Conservation (phyloP, 1,140 invertebrate species). For the Lerema accius region DNA sequence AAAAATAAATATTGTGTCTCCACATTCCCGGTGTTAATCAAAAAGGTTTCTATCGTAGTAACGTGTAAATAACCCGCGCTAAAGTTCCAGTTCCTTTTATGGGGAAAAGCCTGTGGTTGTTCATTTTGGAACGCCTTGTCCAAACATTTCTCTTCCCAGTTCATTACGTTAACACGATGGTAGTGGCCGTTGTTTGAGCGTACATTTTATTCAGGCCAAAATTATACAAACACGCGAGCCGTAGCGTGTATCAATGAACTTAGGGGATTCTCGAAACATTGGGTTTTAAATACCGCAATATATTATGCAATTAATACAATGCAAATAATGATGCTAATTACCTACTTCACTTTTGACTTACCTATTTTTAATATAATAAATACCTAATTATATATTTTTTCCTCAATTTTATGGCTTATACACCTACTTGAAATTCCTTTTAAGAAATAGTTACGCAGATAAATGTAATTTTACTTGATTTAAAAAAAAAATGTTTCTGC, state of each 20-base stretch:
- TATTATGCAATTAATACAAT: too few species aligned
- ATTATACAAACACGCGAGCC: conserved; percentile 21
- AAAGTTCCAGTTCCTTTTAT: conserved; percentile 33
- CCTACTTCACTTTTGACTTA: too few species aligned
- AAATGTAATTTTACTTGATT: too few species aligned
- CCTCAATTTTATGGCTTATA: too few species aligned
- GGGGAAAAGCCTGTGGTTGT: conserved; percentile 45
- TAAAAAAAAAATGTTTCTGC: too few species aligned
- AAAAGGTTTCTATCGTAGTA: conserved; percentile 26
- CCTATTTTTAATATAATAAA: too few species aligned
- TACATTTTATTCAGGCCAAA: conserved; percentile 44
- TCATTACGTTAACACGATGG: conserved; percentile 50
- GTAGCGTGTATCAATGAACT: conserved; percentile 9
- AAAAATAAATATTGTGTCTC: conserved; percentile 24
- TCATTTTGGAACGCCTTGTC: conserved; percentile 59
- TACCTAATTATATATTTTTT: too few species aligned
- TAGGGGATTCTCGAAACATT: not conserved
- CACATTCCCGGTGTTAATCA: conserved; percentile 31
- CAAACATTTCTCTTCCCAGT: conserved; percentile 56
- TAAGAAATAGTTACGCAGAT: too few species aligned
- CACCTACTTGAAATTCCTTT: too few species aligned
- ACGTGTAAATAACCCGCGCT: conserved; percentile 29
- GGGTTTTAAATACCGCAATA: not conserved
- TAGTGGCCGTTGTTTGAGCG: conserved; percentile 41
- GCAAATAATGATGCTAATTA: too few species aligned